phyloP scores from a whole-genome alignment of 2,888 invertebrate genomes.

The Escarpia spicata region DNA sequence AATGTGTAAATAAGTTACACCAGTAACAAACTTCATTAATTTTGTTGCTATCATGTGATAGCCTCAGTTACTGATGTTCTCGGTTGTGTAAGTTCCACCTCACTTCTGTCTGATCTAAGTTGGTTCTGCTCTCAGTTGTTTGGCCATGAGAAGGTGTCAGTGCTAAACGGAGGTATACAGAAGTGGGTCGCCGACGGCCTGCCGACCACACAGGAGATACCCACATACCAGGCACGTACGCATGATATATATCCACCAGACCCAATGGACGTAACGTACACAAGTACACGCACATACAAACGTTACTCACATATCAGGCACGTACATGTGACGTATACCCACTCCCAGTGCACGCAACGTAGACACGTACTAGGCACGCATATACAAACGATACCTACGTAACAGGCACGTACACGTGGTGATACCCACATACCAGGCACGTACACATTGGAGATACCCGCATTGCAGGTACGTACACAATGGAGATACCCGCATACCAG shows the following conservation, averaged over 20 bases:
- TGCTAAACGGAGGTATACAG: constrained; percentile 51
- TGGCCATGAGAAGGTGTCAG: constrained; percentile 50
- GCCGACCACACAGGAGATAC: constrained; percentile 33
- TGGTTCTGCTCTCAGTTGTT: constrained; percentile 43
- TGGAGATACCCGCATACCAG: constrained; percentile 36
- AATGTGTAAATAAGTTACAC: not conserved
- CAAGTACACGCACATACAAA: no score
- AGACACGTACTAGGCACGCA: no score
- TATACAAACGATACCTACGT: no score
- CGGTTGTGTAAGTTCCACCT: not conserved
- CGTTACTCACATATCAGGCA: no score
- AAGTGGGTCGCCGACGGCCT: constrained; percentile 43
- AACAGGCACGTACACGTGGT: no score
- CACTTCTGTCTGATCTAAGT: not conserved
- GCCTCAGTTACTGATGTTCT: no score
- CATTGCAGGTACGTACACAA: not conserved
- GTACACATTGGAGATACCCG: not conserved
- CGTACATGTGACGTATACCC: no score
- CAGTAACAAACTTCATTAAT: not conserved
- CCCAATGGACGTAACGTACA: no score
- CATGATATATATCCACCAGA: not conserved
- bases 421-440: no score
- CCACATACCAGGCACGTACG: constrained; percentile 30
- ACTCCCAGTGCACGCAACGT: no score
- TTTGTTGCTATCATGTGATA: no score